Base-by-base conservation (phyloP, 1,140 invertebrate genomes). In the Solen grandis region DNA sequence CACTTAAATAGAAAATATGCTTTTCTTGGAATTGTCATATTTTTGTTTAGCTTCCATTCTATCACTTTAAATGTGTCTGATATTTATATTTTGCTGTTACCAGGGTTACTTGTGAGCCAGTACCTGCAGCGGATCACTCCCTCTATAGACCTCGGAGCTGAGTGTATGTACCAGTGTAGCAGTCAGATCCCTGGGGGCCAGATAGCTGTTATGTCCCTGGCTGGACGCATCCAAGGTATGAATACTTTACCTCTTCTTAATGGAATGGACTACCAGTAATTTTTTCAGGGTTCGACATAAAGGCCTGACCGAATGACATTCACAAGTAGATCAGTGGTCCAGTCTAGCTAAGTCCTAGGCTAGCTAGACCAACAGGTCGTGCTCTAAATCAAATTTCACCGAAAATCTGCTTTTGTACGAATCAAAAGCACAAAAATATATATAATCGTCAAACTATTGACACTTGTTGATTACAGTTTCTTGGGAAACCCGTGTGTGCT, bases 161-260 rank as follows among this genome's bases (percentile, higher is more conserved):
- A 99, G 93, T 90, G 99, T 33, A 95, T 97, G 50, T 98, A 98
- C 92, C 99, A 99, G 92, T 95, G 93, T 82, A 97, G 97, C 25
- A 94, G 95, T 41, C 95, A 95, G 84, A 94, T 99, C 66, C 97
- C 97, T 83, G 97, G 97, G 57, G 83, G 86, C 57, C 95, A 97
- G 90, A 95, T 98, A 60, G 95, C 97, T 54, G 93, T 98, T 52
- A 92, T 97, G 2, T 97, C 97, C 46, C 93, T 96, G n/a, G 97
- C 96, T 74, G 97, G 95, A 27, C 95, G 95, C 92, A 96, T 96
- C 92, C 92, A 96, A 82, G 93, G 94, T 93, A 89, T 83, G 59
- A 62, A 62, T 8, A 46, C 19, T 8, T 46, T 19, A 46, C 41
- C n/a, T n/a, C n/a, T n/a, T n/a, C 3, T n/a, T 52, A 22, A 16